A percentile compares a stretch with the other conserved stretches of the same genome.
Conservation (phyloP, 2,888 invertebrate genomes). For the Ephialtes manifestator region DNA sequence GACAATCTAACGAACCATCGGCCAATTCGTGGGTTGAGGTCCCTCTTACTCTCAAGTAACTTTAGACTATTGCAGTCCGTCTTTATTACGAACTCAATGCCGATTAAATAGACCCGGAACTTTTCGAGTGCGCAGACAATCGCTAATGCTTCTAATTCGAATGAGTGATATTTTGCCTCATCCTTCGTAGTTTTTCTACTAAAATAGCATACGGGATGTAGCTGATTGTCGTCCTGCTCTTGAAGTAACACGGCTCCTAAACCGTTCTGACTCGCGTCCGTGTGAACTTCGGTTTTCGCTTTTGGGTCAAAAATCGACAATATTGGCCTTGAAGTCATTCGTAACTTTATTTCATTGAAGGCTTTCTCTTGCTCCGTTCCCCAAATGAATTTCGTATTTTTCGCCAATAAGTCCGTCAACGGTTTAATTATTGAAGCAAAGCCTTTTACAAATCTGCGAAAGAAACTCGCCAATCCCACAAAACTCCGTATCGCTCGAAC, state of each 20-base stretch:
- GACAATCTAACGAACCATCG: conserved; percentile 60
- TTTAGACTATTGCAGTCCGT: conserved; percentile 50
- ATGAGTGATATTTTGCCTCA: conserved; percentile 66
- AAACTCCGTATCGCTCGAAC: conserved; percentile 75
- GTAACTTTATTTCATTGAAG: conserved; percentile 74
- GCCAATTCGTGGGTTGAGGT: conserved; percentile 43
- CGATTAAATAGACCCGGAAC: conserved; percentile 66
- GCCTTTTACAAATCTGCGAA: conserved; percentile 75
- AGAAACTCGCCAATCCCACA: conserved; percentile 76
- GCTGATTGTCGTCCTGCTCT: conserved; percentile 7
- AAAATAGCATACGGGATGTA: conserved; percentile 75
- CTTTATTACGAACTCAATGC: conserved; percentile 61
- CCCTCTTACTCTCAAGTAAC: conserved; percentile 6
- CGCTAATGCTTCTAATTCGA: conserved; percentile 60
- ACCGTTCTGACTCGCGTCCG: conserved; percentile 79
- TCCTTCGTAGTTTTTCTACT: conserved; percentile 73
- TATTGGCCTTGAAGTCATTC: conserved; percentile 73
- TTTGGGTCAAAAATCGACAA: conserved; percentile 75
- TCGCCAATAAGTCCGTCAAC: conserved; percentile 74
- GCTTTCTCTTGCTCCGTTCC: conserved; percentile 73
- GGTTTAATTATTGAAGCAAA: conserved; percentile 74
- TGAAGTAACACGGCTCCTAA: conserved; percentile 75
- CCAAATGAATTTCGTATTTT: conserved; percentile 70
- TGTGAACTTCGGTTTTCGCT: no score
- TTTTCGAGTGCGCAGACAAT: conserved; percentile 58